Percentiles rank a stretch among this genome's conserved stretches.
Conservation (phyloP, 1,140 invertebrate species). For the Venturia canescens region DNA sequence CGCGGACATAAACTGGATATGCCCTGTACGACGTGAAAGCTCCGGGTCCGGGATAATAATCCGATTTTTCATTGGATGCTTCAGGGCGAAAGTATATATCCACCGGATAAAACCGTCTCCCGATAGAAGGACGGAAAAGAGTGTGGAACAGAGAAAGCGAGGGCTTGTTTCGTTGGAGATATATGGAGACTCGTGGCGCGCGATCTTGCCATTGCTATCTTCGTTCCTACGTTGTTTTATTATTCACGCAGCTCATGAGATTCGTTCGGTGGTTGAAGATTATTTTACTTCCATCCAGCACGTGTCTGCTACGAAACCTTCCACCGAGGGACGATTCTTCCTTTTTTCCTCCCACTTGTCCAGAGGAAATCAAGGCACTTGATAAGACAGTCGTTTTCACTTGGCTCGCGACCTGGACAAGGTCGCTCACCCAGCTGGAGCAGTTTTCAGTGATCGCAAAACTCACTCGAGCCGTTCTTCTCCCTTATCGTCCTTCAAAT, state of each 20-base stretch:
- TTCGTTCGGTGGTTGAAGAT: neutral
- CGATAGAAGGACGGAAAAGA: neutral
- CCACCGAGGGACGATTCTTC: neutral
- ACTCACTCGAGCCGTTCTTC: too few relatives aligned
- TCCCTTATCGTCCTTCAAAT: too few relatives aligned
- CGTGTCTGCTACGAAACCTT: neutral
- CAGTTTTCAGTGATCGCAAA: too few relatives aligned
- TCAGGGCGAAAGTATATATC: neutral
- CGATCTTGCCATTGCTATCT: slow-evolving; percentile 11
- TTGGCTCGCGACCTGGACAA: too few relatives aligned
- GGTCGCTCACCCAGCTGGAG: too few relatives aligned
- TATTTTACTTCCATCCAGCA: neutral
- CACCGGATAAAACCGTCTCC: slow-evolving; percentile 3
- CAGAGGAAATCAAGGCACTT: too few relatives aligned
- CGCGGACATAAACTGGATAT: slow-evolving; percentile 31
- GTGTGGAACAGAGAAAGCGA: neutral
- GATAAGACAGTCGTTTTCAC: too few relatives aligned
- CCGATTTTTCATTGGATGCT: slow-evolving; percentile 34
- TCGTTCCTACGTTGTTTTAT: slow-evolving; percentile 7
- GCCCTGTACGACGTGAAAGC: slow-evolving; percentile 21
- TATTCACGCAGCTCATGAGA: slow-evolving; percentile 5
- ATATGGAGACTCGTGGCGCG: slow-evolving; percentile 23
- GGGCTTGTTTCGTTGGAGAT: slow-evolving; percentile 19
- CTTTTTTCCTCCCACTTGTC: neutral
- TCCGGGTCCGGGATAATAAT: slow-evolving; percentile 37